A percentile compares a stretch with the other conserved stretches of the same genome.
Evolutionary conservation across 2,113 vertebrate species (phyloP).

Genomic region (Orientallactaga bullata): DNA sequence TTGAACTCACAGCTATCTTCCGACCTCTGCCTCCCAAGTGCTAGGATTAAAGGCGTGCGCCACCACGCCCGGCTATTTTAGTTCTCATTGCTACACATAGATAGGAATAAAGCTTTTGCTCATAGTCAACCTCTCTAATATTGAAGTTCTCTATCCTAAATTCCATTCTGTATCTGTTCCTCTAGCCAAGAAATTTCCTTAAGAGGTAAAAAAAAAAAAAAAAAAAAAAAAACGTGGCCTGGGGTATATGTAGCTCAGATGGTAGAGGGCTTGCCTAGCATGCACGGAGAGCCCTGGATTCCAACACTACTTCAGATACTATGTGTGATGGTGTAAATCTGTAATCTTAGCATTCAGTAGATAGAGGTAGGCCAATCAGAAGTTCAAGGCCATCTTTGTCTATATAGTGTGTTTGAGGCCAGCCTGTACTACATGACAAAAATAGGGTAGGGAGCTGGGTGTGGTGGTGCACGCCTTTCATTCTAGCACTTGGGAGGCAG

Average conservation of each 20-base stretch:
- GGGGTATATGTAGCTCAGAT: background rate
- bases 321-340: background rate
- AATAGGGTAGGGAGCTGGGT: too few relatives aligned
- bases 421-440: background rate
- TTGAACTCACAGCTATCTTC: too few relatives aligned
- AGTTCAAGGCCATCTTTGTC: background rate
- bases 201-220: background rate
- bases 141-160: background rate
- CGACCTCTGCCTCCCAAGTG: too few relatives aligned
- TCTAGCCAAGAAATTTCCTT: background rate
- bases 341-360: background rate
- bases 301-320: accelerated
- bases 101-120: constrained; percentile 11
- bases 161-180: background rate
- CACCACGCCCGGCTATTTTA: too few relatives aligned
- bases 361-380: too few relatives aligned
- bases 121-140: background rate
- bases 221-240: too few relatives aligned
- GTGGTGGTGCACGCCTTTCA: too few relatives aligned
- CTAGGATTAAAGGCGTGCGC: too few relatives aligned
- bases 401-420: background rate
- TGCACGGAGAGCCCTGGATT: background rate
- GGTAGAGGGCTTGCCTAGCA: background rate
- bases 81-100: background rate
- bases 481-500: too few relatives aligned